A percentile compares a stretch with the other conserved stretches of the same genome.
These are phyloP conservation scores for Gryllus longicercus DNA, from an alignment of 2,888 invertebrate genomes.

Conservation along the genomic window DNA sequence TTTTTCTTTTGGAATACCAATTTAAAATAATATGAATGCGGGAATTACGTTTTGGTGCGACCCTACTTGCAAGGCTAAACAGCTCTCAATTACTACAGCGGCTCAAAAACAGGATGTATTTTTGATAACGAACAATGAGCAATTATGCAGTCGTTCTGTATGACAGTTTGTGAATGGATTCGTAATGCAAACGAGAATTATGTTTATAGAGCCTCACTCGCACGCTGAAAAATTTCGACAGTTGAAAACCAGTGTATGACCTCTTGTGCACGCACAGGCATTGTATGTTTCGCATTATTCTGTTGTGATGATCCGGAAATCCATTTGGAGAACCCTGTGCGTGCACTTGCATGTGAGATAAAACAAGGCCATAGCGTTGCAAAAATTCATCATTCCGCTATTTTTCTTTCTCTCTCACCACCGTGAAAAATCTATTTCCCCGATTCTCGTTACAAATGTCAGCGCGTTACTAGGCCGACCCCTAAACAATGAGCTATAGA, in stretches of 20 bases:
- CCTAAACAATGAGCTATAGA: background rate
- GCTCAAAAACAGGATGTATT: no score
- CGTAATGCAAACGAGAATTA: no score
- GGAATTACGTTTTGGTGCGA: no score
- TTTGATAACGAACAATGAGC: no score
- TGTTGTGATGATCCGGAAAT: background rate
- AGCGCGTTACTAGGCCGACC: background rate
- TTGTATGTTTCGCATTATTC: background rate
- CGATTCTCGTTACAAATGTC: background rate
- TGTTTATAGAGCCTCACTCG: no score
- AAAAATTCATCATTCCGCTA: constrained; percentile 1
- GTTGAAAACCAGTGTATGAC: constrained; percentile 5
- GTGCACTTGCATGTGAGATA: background rate
- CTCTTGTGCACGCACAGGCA: background rate
- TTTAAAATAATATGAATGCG: no score
- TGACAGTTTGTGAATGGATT: no score
- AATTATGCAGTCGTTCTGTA: no score
- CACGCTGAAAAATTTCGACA: background rate
- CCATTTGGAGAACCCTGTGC: background rate
- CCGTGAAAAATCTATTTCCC: background rate
- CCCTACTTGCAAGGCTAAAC: no score
- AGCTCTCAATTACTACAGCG: no score
- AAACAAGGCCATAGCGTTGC: background rate
- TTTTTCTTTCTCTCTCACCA: background rate
- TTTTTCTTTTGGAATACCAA: no score